These are phyloP conservation scores for Danio rerio DNA, from an alignment of 2,113 vertebrate genomes.

Conservation along the genomic window DNA sequence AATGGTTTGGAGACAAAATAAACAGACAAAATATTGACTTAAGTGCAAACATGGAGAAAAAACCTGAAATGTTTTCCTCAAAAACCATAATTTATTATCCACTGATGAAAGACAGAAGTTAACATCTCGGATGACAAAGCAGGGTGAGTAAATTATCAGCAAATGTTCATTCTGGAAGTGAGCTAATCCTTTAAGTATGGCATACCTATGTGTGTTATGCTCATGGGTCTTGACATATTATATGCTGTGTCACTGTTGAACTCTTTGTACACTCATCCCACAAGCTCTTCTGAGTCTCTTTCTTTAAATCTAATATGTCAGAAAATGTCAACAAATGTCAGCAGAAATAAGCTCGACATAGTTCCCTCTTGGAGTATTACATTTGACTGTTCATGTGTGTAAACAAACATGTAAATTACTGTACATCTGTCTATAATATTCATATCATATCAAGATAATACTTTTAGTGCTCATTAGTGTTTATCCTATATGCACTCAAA, in stretches of 20 bases:
- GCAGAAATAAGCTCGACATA: not conserved
- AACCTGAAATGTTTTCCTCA: too few relatives aligned
- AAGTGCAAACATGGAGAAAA: too few relatives aligned
- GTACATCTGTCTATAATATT: not conserved
- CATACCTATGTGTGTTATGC: not conserved
- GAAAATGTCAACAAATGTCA: conserved; percentile 53
- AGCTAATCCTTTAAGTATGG: not conserved
- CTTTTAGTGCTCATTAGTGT: not conserved
- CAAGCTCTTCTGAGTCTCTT: not conserved
- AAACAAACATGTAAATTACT: not conserved
- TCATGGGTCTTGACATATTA: not conserved
- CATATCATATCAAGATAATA: not conserved
- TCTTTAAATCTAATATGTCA: conserved; percentile 39
- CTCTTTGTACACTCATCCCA: conserved; percentile 2
- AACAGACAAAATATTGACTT: too few relatives aligned
- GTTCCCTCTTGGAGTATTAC: not conserved
- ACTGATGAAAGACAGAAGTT: too few relatives aligned
- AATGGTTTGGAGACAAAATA: too few relatives aligned
- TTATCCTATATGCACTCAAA: not conserved
- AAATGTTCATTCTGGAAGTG: too few relatives aligned
- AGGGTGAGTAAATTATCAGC: too few relatives aligned
- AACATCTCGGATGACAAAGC: too few relatives aligned
- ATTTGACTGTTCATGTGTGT: not conserved
- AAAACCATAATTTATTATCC: too few relatives aligned
- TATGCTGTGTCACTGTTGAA: not conserved